Evolutionary conservation across 2,888 invertebrate species (phyloP), one percentile per base, ranked within the genome.

Genomic region (Catocala sponsa): DNA sequence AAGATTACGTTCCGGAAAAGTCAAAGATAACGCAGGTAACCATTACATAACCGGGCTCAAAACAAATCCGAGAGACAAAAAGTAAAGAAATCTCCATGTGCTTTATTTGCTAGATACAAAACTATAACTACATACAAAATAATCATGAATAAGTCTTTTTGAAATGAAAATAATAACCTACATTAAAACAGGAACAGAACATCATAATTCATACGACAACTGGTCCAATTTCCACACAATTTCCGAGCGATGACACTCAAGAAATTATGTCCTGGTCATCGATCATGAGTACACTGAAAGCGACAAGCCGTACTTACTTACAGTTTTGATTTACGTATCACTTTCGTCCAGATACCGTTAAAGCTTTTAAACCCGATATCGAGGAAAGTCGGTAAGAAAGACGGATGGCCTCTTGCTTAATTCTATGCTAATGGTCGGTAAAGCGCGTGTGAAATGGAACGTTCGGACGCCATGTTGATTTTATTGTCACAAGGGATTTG

Each of bases 271-370:
- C 73, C 68, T 61, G 61, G 55, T 70, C 73, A 84, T 86, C 81
- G 76, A 85, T 87, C 85, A 86, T 74, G 74, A 74, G 72, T 79
- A 82, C 83, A 79, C 76, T 81, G 84, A 84, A 83, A 84, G 79
- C 84, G 85, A 87, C 86, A 88, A 85, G 83, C 81, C 80, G 82
- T 74, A 65, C 38, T 59, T 59, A 59, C 38, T 52, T 58, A 63
- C 57, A 55, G 73, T 80, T 89, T 88, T 89, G 88, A 91, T 91
- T 91, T 87, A 90, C 87, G 86, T 84, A 82, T 91, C 90, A 91
- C 91, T 92, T 92, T 92, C 91, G 80, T 87, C 84, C 80, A 76
- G 70, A 82, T 89, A 91, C 92, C 92, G 92, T 91, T 92, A 92
- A 85, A 81, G 82, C 86, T 90, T 86, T 91, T 84, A 88, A 90